These are phyloP conservation scores for Oscheius sp. DNA, from an alignment of 2,888 invertebrate genomes.

Conservation along the genomic window DNA sequence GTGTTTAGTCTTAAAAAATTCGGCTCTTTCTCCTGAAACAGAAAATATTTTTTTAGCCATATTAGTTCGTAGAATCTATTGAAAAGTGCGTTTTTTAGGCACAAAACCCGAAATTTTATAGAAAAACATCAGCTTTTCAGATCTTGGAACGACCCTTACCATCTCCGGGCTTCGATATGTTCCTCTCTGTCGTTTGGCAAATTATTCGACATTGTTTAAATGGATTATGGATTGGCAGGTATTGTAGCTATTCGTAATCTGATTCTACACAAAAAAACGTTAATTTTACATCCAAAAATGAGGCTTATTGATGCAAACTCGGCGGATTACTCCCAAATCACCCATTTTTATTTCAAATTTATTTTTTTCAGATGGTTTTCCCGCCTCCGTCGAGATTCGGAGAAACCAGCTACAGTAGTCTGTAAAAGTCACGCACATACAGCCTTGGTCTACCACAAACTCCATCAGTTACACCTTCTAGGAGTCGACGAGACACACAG, in stretches of 20 bases:
- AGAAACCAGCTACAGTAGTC: slow-evolving; percentile 62
- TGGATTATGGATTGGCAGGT: slow-evolving; percentile 70
- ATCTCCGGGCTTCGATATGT: slow-evolving; percentile 62
- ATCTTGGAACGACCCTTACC: slow-evolving; percentile 68
- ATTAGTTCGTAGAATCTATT: neutral
- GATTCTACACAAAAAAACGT: too few species aligned
- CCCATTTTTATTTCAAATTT: neutral
- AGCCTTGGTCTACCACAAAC: slow-evolving; percentile 70
- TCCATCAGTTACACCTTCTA: slow-evolving; percentile 69
- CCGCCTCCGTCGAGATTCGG: slow-evolving; percentile 44
- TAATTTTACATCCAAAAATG: too few species aligned
- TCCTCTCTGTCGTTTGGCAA: slow-evolving; percentile 61
- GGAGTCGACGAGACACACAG: slow-evolving; percentile 53
- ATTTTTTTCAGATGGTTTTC: slow-evolving; percentile 39
- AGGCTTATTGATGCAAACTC: too few species aligned
- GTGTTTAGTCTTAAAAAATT: neutral
- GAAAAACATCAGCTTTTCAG: slow-evolving; percentile 38
- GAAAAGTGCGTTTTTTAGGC: slow-evolving; percentile 36
- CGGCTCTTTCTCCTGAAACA: too few species aligned
- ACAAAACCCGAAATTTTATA: neutral
- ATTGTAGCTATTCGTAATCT: neutral
- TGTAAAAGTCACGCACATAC: slow-evolving; percentile 70
- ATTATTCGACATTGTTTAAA: slow-evolving; percentile 68
- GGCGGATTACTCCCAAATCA: too few species aligned
- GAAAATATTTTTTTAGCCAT: too few species aligned